Base-by-base conservation (phyloP, 2,888 invertebrate species). In the Mimachlamys varia region DNA sequence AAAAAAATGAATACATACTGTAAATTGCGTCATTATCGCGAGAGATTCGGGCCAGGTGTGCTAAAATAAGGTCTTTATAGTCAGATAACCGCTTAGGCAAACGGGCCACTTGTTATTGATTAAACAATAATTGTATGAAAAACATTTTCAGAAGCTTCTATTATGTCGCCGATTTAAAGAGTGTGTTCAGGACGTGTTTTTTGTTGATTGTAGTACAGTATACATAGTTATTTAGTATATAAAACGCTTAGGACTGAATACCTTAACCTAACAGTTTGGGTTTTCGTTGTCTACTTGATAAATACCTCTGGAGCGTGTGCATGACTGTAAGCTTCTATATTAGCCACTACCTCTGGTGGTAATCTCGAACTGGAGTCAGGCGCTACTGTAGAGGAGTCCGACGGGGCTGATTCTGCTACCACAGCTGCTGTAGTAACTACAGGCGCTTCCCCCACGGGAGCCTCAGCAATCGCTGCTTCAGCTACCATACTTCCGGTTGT, bases 341-440 rank as follows among this genome's bases (percentile, higher is more conserved):
- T 76, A 2, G 76, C 76, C 76, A 76, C 27, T 33, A 76, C 76
- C 76, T 76, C 76, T 76, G 76, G 76, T 1, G 76, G 76, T 76
- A 76, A 76, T 76, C 33, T 76, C 12, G 33, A 15, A 2, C 76
- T 27, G 13, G 76, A 22, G 17, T 33, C 27, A 15, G 76, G 2
- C 33, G 76, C 5, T 10, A 5, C 76, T 76, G 76, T 76, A 27
- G 76, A 22, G n/a, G n/a, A 27, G 33, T 76, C 76, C 12, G 76
- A 13, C 15, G 76, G 76, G 10, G 76, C 76, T 4, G 76, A 76
- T 33, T 76, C 76, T 76, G 76, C 33, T 33, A 27, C 27, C 33
- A 76, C 33, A 27, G 76, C 76, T 33, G 33, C 76, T 10, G 76
- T 15, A 1, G 76, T 33, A 3, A 76, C 76, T 33, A 33, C 33